These are phyloP conservation scores for Venturia canescens DNA, from an alignment of 1,140 invertebrate species.

Conservation along the genomic window DNA sequence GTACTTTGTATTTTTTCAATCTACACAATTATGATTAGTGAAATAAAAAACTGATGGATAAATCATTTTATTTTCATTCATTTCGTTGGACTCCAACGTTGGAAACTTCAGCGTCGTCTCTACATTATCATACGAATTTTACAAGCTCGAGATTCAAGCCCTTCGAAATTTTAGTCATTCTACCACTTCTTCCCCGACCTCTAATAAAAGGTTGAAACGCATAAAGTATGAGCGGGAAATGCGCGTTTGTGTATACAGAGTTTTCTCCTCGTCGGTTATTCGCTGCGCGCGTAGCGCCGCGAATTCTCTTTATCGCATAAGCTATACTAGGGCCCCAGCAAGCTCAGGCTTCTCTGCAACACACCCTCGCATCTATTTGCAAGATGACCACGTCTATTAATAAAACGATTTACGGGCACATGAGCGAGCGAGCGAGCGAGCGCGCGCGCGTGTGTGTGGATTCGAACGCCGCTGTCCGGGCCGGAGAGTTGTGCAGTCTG, in stretches of 20 bases:
- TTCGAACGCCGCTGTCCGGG: background rate
- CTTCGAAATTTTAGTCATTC: too few relatives aligned
- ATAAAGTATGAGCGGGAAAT: conserved; percentile 22
- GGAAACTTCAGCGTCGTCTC: too few relatives aligned
- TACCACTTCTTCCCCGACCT: too few relatives aligned
- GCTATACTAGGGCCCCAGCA: conserved; percentile 17
- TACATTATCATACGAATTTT: too few relatives aligned
- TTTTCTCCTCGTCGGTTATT: conserved; percentile 6
- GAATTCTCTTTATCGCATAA: conserved; percentile 32
- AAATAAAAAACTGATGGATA: too few relatives aligned
- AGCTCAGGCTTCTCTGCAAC: conserved; percentile 46
- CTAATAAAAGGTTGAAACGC: background rate
- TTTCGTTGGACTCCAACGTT: too few relatives aligned
- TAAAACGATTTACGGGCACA: conserved; percentile 54
- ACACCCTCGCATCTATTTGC: conserved; percentile 69
- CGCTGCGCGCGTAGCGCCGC: conserved; percentile 8
- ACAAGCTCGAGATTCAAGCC: too few relatives aligned
- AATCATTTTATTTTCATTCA: too few relatives aligned
- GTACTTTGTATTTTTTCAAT: too few relatives aligned
- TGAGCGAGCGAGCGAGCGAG: too few relatives aligned
- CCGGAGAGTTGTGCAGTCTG: background rate
- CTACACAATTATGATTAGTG: too few relatives aligned
- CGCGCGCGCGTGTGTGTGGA: background rate
- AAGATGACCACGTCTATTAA: conserved; percentile 69
- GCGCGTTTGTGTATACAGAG: background rate